Base-by-base conservation (phyloP, 2,113 vertebrate genomes). In the Eublepharis macularius region DNA sequence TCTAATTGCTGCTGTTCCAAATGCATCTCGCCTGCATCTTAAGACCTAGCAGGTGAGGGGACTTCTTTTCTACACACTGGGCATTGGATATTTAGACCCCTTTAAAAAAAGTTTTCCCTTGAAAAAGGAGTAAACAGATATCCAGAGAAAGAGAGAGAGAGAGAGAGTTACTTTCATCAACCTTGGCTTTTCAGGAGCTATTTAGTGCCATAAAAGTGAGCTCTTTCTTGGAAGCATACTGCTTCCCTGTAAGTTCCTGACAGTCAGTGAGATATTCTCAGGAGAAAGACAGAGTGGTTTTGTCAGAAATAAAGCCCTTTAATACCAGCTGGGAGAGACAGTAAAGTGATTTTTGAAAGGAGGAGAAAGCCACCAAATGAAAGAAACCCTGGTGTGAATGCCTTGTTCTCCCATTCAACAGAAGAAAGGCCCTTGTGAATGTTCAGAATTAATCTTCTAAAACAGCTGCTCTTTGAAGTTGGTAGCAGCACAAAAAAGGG, bases 201-300 rank as follows among this genome's bases (percentile, higher is more conserved):
- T 91, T 87, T 90, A 90, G 84, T 92, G 54, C 41, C 86, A 83
- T 93, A 93, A 90, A 87, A 78, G 2, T 84, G 84, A 91, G 79
- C 88, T 88, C 21, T 21, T 26, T 90, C 91, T 94, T 94, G 95
- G 94, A 94, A 94, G 92, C 86, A 90, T 91, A 82, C 85, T 91
- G 60, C 90, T 95, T 90, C 88, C 87, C 83, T 86, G 92, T 85
- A 89, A 83, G 90, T 88, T 93, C 47, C 91, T 93, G 94, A 94
- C 92, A 95, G 90, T 78, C 88, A 92, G 89, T 87, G 86, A 87
- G 81, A 87, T 69, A 88, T 45, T 83, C 94, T 94, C 91, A 4
- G 24, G 84, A 88, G 90, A 91, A 94, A 92, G 72, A 90, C 93
- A 95, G 75, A 36, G 51, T 91, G 90, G 94, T 93, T 69, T 94